Base-by-base conservation (phyloP, 2,888 invertebrate genomes). In the Poecilobothrus nobilitatus region DNA sequence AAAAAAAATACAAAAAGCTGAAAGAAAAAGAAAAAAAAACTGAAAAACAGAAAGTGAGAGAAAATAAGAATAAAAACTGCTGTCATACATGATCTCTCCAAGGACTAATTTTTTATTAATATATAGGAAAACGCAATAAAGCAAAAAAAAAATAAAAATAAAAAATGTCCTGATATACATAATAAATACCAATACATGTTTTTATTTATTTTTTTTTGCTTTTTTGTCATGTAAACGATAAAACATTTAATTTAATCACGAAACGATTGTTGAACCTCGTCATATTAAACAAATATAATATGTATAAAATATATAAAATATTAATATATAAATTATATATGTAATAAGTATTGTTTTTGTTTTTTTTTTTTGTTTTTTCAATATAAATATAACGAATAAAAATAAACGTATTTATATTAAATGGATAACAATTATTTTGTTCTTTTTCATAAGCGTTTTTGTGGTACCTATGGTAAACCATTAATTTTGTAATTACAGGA, bases 221-320 rank as follows among this genome's bases (percentile, higher is more conserved):
- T n/a, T 53, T 53, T 18, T 53, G 53, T 53, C 53, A 53, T 53
- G 18, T 53, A 53, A 53, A n/a, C 53, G 53, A 53, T 53, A 53
- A 53, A 53, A 53, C 53, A 53, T 53, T 53, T 53, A 53, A 53
- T 18, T 53, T 53, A 53, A 53, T 53, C 53, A 53, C 53, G 53
- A 53, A 53, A 53, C 18, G 53, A 53, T 53, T 53, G 53, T 53
- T 12, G 18, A 53, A 53, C 53, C 53, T 53, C 53, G 18, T 53
- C 53, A 53, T 53, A 53, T 53, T 53, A 53, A 53, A 18, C 18
- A 53, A 53, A 53, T 53, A 53, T 18, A n/a, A 53, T 12, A 12
- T 53, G 41, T 41, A 41, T 15, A 41, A 15, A 6, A 53, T 53
- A 15, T 18, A 53, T 27, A 27, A 27, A 4, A 27, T 27, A 27